Conservation (phyloP, 2,888 invertebrate species). For the Sipha maydis region DNA sequence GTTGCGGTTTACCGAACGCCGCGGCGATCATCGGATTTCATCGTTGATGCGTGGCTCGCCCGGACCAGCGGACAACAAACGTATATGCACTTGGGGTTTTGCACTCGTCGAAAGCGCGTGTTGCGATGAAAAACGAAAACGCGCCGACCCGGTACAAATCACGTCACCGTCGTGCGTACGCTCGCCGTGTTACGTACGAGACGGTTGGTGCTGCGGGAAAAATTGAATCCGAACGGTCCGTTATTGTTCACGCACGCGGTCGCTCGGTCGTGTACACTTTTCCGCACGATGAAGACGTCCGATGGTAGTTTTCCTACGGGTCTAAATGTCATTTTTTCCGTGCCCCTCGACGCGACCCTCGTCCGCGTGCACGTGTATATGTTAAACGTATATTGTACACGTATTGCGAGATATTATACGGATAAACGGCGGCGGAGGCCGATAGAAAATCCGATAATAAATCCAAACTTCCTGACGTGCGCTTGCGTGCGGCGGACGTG, state of each 20-base stretch:
- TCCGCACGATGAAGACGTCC: slow-evolving; percentile 42
- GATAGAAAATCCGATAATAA: slow-evolving; percentile 51
- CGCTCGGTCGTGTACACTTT: slow-evolving; percentile 30
- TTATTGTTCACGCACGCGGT: not conserved
- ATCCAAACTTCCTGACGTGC: slow-evolving; percentile 53
- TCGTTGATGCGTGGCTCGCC: too few species aligned
- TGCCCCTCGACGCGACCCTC: not conserved
- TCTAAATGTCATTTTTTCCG: not conserved
- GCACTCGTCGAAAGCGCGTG: too few species aligned
- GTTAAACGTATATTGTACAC: not conserved
- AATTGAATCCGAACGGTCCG: not conserved
- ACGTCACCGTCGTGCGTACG: too few species aligned
- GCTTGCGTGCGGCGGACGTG: slow-evolving; percentile 39
- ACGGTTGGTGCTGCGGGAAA: not conserved
- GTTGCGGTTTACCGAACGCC: too few species aligned
- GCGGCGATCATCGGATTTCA: too few species aligned
- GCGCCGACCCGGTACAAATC: too few species aligned
- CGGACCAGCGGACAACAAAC: too few species aligned
- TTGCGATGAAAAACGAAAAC: too few species aligned
- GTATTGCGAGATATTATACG: slow-evolving; percentile 3
- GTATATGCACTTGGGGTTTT: too few species aligned
- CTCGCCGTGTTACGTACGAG: too few species aligned
- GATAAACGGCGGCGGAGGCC: slow-evolving; percentile 13
- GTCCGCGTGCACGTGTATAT: not conserved
- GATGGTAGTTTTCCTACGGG: not conserved